phyloP scores from a whole-genome alignment of 2,888 invertebrate genomes.

The Chrysina gloriosa region DNA sequence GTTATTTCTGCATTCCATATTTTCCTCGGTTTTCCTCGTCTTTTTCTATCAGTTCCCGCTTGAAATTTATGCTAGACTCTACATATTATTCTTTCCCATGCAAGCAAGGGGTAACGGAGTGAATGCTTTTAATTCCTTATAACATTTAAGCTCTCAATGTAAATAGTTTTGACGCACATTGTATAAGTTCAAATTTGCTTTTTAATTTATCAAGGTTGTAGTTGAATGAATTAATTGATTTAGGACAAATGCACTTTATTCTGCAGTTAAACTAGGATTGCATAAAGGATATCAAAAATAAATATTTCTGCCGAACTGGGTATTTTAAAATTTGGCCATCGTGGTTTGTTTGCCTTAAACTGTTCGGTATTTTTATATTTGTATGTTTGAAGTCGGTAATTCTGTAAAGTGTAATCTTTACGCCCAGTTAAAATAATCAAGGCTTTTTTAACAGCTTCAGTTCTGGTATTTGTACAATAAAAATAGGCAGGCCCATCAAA shows the following conservation, averaged over 20 bases:
- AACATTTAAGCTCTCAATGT: too few relatives aligned
- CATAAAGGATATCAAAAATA: constrained; percentile 33
- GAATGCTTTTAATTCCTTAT: too few relatives aligned
- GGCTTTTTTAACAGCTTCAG: constrained; percentile 28
- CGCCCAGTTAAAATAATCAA: constrained; percentile 24
- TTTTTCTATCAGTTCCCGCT: too few relatives aligned
- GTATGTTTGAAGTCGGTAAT: constrained; percentile 34
- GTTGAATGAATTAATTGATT: neutral
- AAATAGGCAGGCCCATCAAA: constrained; percentile 6
- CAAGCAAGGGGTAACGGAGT: too few relatives aligned
- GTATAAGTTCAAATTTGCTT: too few relatives aligned
- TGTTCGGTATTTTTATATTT: constrained; percentile 33
- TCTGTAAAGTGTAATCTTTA: constrained; percentile 30
- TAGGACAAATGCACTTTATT: too few relatives aligned
- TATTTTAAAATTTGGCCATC: constrained; percentile 33
- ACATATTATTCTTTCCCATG: too few relatives aligned
- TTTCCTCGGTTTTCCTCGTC: too few relatives aligned
- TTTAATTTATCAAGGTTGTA: neutral
- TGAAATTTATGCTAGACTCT: too few relatives aligned
- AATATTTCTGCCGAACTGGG: constrained; percentile 20
- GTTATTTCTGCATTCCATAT: too few relatives aligned
- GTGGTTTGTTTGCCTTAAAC: constrained; percentile 34
- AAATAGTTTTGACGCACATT: too few relatives aligned
- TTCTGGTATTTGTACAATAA: constrained; percentile 14
- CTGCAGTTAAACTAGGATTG: constrained; percentile 11